Base-by-base conservation (phyloP, 2,888 invertebrate genomes). In the Colletes collaris region DNA sequence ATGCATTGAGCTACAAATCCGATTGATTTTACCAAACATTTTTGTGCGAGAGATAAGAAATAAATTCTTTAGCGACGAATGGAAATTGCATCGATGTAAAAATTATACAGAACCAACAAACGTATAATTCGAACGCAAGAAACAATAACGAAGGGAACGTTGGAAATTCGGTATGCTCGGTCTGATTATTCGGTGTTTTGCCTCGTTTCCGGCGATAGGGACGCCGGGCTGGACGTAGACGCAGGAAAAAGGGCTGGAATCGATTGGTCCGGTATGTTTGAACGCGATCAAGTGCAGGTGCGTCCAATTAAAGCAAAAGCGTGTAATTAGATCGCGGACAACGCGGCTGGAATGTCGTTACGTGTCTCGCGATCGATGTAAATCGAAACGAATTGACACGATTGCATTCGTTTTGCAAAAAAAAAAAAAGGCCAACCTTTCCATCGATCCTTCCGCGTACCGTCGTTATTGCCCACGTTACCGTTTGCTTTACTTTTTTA, bases 341-440 rank as follows among this genome's bases (percentile, higher is more conserved):
- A 63, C 63, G 46, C 55, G 13, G 7, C 19, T 46, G 19, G 46
- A 59, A 52, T 49, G 44, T 64, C 46, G 64, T 76, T 76, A 74
- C 76, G 19, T 44, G 6, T 19, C 16, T n/a, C 8, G 63, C 74
- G 56, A 62, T 19, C 73, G 53, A 6, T 50, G 74, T 50, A 58
- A 73, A 74, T 72, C 73, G 74, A 72, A 62, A 56, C 73, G 75
- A 76, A 75, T 65, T 50, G 59, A 53, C 56, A 69, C 69, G 58
- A 69, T 59, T 53, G 44, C 59, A 59, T 67, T 64, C 58, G 50
- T 10, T 60, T 70, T 70, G 56, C 50, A 19, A 55, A 53, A 63
- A 49, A 59, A 59, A 46, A 64, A 35, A 16, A 16, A 16, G 16
- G 16, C 3, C 7, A 3, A 3, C 7, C 7, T 63, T 35, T 56